phyloP scores from a whole-genome alignment of 2,888 invertebrate genomes.

The Rhopalosiphum nymphaeae region DNA sequence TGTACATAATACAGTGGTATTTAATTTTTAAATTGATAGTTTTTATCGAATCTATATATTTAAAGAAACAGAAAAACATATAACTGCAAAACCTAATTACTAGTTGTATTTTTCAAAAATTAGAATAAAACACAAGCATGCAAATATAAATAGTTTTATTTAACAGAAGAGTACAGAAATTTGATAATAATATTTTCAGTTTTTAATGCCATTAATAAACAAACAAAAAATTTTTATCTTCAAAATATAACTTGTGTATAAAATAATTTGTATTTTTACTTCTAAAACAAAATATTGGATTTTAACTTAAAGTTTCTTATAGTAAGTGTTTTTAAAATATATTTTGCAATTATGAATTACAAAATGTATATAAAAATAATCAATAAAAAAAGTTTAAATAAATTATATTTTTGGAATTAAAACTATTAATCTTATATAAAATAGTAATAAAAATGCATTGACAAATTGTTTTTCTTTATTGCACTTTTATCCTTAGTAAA shows the following conservation, averaged over 20 bases:
- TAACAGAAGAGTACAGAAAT: background rate
- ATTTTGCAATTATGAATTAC: background rate
- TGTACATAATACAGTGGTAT: background rate
- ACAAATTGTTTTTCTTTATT: background rate
- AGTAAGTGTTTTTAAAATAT: background rate
- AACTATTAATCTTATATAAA: background rate
- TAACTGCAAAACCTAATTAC: background rate
- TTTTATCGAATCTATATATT: too few relatives aligned
- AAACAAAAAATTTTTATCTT: background rate
- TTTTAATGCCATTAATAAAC: background rate
- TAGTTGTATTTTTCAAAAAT: background rate
- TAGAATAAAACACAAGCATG: background rate
- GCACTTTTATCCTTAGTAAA: background rate
- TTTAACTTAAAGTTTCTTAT: background rate
- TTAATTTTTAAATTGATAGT: too few relatives aligned
- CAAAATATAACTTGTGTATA: background rate
- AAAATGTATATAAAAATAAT: slow-evolving; percentile 21
- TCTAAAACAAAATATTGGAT: background rate
- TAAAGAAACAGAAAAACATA: background rate
- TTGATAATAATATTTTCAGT: slow-evolving; percentile 5
- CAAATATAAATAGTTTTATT: slow-evolving; percentile 12
- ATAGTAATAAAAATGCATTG: background rate
- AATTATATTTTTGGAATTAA: slow-evolving; percentile 11
- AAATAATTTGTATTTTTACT: background rate
- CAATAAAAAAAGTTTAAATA: background rate